These are phyloP conservation scores for Vanessa atalanta DNA, from an alignment of 1,140 invertebrate genomes.

Conservation along the genomic window DNA sequence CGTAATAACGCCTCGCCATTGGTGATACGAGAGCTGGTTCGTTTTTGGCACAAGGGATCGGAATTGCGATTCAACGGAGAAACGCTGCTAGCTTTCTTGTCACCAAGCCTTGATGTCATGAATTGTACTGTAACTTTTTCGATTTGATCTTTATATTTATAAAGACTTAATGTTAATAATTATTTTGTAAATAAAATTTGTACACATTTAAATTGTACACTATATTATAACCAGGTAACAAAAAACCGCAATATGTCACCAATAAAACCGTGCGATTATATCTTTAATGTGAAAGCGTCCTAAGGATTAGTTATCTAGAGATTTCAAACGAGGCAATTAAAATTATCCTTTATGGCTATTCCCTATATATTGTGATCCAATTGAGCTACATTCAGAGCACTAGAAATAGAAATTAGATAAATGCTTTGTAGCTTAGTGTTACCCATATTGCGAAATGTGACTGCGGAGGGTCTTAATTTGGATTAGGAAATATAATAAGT, in stretches of 20 bases:
- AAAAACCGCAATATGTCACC: neutral
- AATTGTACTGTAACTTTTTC: too few species aligned
- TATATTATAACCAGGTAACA: too few species aligned
- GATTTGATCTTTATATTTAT: too few species aligned
- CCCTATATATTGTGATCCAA: conserved; percentile 19
- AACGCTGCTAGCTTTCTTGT: too few species aligned
- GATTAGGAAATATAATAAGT: neutral
- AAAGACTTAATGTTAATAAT: too few species aligned
- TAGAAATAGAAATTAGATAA: conserved; percentile 15
- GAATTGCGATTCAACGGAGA: too few species aligned
- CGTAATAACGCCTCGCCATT: too few species aligned
- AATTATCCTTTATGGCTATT: conserved; percentile 28
- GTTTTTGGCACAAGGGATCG: too few species aligned
- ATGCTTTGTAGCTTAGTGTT: conserved; percentile 14
- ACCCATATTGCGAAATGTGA: conserved; percentile 4
- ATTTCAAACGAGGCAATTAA: conserved; percentile 25
- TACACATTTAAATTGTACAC: too few species aligned
- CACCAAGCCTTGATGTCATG: too few species aligned
- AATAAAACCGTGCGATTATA: neutral
- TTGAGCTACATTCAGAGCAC: neutral
- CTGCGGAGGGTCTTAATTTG: conserved; percentile 2
- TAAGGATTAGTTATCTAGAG: conserved; percentile 17
- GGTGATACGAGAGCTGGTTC: too few species aligned
- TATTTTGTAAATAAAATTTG: too few species aligned
- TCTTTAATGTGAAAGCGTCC: neutral